These are phyloP conservation scores for Morus bassanus DNA, from an alignment of 2,797 vertebrate genomes.

Conservation along the genomic window DNA sequence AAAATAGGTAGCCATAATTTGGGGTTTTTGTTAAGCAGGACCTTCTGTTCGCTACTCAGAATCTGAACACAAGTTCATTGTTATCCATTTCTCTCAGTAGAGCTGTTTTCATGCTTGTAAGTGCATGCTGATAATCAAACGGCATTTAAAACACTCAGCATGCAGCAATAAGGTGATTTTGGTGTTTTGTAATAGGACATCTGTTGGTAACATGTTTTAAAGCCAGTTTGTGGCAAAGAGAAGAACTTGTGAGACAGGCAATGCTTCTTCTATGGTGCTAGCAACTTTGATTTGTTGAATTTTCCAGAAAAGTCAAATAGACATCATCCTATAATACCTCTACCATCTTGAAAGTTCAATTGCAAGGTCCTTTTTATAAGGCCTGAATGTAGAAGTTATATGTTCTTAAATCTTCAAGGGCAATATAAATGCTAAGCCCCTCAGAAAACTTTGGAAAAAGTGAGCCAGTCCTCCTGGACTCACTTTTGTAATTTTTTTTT, in stretches of 20 bases:
- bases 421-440: neutral
- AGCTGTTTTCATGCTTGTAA: neutral
- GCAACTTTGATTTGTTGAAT: neutral
- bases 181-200: constrained; percentile 16
- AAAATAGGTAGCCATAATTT: neutral
- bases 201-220: constrained; percentile 1
- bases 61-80: neutral
- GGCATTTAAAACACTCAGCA: constrained; percentile 44
- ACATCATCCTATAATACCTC: neutral
- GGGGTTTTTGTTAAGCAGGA: neutral
- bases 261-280: constrained; percentile 1
- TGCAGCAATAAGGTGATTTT: neutral
- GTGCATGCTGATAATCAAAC: constrained; percentile 28
- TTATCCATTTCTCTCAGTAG: neutral
- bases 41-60: neutral
- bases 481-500: neutral
- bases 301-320: constrained; percentile 18
- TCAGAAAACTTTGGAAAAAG: neutral
- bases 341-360: neutral
- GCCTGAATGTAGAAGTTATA: neutral
- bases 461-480: neutral
- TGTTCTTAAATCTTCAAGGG: neutral
- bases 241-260: constrained; percentile 1
- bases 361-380: neutral
- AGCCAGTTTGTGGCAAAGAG: constrained; percentile 17